Conservation (phyloP, 1,140 invertebrate species). For the Cyphomyrmex costatus region DNA sequence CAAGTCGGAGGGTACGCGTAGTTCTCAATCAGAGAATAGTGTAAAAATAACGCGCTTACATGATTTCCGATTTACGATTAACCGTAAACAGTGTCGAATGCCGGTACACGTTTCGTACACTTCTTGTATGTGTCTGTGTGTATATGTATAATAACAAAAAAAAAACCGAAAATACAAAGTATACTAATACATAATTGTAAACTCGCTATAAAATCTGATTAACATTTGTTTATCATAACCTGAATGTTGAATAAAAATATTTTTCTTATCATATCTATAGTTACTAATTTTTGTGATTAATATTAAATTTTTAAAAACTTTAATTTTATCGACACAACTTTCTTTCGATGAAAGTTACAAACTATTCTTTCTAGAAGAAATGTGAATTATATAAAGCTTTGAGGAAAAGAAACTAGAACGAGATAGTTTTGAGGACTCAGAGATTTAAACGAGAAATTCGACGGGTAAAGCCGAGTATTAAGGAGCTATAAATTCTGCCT, state of each 20-base stretch:
- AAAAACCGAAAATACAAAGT: background rate
- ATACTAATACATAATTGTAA: background rate
- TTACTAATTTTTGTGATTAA: background rate
- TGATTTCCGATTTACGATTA: constrained; percentile 39
- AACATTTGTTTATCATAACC: constrained; percentile 2
- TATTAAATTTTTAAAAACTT: background rate
- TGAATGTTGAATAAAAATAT: background rate
- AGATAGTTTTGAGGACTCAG: constrained; percentile 27
- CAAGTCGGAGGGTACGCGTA: background rate
- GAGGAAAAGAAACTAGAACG: constrained; percentile 15
- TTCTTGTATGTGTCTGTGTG: background rate
- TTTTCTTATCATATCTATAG: background rate
- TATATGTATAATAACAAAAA: background rate
- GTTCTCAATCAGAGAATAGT: constrained; percentile 6
- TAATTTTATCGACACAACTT: constrained; percentile 23
- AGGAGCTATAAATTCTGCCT: constrained; percentile 22
- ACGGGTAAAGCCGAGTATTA: background rate
- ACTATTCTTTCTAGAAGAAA: background rate
- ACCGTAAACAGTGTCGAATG: background rate
- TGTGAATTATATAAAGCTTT: constrained; percentile 25
- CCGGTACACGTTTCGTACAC: background rate
- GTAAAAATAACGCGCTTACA: constrained; percentile 28
- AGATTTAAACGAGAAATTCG: constrained; percentile 9
- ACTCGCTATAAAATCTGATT: background rate
- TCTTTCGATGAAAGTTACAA: constrained; percentile 21